These are phyloP conservation scores for Arctocebus calabarensis DNA, from an alignment of 2,797 vertebrate genomes.

Conservation along the genomic window DNA sequence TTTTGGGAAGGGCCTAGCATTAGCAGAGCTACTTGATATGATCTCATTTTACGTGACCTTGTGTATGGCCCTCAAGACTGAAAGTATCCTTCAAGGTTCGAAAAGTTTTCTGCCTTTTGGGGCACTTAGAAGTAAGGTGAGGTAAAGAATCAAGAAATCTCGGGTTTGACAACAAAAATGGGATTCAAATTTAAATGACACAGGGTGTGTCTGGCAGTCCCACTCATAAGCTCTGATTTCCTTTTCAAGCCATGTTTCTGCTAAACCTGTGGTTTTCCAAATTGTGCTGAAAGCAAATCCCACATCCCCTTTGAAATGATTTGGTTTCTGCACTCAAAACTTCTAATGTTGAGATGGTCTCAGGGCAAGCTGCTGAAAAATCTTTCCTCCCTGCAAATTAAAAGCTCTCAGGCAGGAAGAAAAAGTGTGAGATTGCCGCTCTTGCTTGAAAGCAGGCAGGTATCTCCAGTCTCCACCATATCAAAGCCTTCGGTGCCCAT, in stretches of 20 bases:
- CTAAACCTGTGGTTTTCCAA: conserved; percentile 19
- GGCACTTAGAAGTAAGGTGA: background rate
- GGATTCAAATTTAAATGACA: background rate
- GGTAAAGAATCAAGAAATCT: background rate
- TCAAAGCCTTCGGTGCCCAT: conserved; percentile 42
- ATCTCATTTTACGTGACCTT: background rate
- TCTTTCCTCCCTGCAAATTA: conserved; percentile 37
- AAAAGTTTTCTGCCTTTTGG: background rate
- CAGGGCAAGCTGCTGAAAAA: conserved; percentile 42
- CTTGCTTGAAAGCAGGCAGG: background rate
- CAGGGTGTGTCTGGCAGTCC: rapidly evolving
- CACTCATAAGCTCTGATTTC: background rate
- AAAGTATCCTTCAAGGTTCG: background rate
- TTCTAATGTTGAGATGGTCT: background rate
- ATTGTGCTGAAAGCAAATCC: conserved; percentile 48
- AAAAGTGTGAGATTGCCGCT: background rate
- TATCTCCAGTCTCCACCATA: conserved; percentile 37
- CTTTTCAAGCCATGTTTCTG: background rate
- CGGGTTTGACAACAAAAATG: background rate
- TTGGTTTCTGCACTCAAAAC: conserved; percentile 54
- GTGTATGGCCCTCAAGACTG: background rate
- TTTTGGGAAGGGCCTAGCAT: background rate
- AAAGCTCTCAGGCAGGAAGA: conserved; percentile 33
- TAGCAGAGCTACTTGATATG: background rate
- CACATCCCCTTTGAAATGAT: conserved; percentile 47